Percentiles rank a stretch among this genome's conserved stretches.
These are phyloP conservation scores for Drosophila putrida DNA, from an alignment of 2,888 invertebrate species.

Conservation along the genomic window DNA sequence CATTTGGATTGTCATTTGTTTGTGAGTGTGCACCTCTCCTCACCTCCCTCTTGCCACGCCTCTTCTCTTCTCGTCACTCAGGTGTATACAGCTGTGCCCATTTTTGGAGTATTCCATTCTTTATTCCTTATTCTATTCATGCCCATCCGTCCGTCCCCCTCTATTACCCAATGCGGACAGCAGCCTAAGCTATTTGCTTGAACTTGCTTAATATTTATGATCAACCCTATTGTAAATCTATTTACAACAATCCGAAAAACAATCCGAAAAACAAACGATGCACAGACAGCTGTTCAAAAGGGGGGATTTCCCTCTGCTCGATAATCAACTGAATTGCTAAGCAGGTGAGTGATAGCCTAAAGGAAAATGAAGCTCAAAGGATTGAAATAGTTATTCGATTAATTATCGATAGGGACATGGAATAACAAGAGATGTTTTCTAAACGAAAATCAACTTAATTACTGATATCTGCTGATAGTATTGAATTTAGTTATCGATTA, in stretches of 20 bases:
- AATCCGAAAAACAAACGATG: constrained; percentile 13
- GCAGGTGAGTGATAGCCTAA: background rate
- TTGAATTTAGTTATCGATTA: too few species aligned
- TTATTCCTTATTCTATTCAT: constrained; percentile 17
- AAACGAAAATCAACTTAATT: too few species aligned
- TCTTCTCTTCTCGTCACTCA: constrained; percentile 16
- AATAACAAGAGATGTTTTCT: too few species aligned
- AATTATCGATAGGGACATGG: constrained; percentile 4
- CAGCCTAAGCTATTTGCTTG: constrained; percentile 43
- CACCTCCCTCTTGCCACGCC: background rate
- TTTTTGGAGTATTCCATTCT: constrained; percentile 16
- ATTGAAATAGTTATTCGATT: constrained; percentile 4
- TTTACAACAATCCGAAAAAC: constrained; percentile 56
- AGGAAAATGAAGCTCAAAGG: background rate
- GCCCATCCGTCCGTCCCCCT: background rate
- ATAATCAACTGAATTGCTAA: constrained; percentile 16
- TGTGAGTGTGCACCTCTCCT: constrained; percentile 16
- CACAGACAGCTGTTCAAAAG: background rate
- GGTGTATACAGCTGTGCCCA: constrained; percentile 47
- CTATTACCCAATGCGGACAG: constrained; percentile 9
- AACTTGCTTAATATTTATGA: constrained; percentile 72
- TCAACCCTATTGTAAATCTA: constrained; percentile 72
- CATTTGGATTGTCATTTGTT: constrained; percentile 50
- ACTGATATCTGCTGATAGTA: too few species aligned
- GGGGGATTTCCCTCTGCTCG: background rate